Conservation (phyloP, 2,797 vertebrate genomes). For the Rhinogobio ventralis region DNA sequence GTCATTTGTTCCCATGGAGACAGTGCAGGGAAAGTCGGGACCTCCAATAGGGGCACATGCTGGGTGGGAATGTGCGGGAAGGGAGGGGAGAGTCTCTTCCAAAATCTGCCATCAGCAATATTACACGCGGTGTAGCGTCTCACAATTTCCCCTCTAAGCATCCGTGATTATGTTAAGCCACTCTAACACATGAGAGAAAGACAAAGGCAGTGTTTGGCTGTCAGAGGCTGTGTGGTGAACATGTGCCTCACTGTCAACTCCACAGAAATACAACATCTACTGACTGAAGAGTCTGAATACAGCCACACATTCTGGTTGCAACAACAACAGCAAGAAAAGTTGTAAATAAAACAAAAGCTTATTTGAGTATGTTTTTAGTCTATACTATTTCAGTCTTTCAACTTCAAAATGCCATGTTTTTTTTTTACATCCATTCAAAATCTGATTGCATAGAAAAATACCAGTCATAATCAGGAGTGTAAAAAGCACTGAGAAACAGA, state of each 20-base stretch:
- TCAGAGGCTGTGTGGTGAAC: not conserved
- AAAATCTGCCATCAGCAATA: slow-evolving; percentile 26
- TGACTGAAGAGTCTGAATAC: not conserved
- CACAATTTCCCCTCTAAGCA: slow-evolving; percentile 15
- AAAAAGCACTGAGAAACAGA: too few species aligned
- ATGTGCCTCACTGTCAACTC: slow-evolving; percentile 12
- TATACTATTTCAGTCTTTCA: not conserved
- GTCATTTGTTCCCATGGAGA: slow-evolving; percentile 50
- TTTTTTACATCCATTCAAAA: too few species aligned
- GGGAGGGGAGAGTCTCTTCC: slow-evolving; percentile 8
- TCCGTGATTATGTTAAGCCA: slow-evolving; percentile 34
- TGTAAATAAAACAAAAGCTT: too few species aligned
- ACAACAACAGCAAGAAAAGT: not conserved
- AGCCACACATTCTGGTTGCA: not conserved
- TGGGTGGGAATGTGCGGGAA: slow-evolving; percentile 12
- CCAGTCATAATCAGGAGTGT: too few species aligned
- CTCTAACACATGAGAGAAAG: not conserved
- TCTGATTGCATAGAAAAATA: too few species aligned
- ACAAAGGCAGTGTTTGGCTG: slow-evolving; percentile 15
- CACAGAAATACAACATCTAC: not conserved
- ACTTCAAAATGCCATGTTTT: too few species aligned
- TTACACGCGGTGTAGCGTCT: slow-evolving; percentile 11
- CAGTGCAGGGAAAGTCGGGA: slow-evolving; percentile 39
- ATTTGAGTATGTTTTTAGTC: too few species aligned
- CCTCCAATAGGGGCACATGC: slow-evolving; percentile 43